Conservation (phyloP, 2,888 invertebrate species). For the Boloria selene region DNA sequence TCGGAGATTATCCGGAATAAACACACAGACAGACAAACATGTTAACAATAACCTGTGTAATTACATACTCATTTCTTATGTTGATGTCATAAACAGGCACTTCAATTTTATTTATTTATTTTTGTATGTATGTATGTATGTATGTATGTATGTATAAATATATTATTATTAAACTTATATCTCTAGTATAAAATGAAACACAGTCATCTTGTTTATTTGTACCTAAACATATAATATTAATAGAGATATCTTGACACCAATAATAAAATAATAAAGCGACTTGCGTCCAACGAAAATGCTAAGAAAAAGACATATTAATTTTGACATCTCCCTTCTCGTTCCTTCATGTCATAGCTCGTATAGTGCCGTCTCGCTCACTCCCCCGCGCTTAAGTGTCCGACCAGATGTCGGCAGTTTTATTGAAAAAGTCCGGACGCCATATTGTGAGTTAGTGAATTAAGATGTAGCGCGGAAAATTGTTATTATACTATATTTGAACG, state of each 20-base stretch:
- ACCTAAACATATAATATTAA: constrained; percentile 40
- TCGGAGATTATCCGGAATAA: too few species aligned
- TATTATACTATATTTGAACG: constrained; percentile 40
- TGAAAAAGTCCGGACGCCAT: constrained; percentile 78
- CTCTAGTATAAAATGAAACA: too few species aligned
- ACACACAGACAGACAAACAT: too few species aligned
- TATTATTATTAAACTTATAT: too few species aligned
- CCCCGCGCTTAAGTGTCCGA: constrained; percentile 74
- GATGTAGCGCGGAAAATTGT: constrained; percentile 66
- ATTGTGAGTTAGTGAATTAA: constrained; percentile 78
- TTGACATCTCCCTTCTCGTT: constrained; percentile 56
- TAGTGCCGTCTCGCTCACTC: constrained; percentile 57
- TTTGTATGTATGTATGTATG: too few species aligned
- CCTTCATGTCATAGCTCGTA: constrained; percentile 38
- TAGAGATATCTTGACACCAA: constrained; percentile 65
- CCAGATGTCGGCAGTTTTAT: constrained; percentile 79
- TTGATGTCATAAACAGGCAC: too few species aligned
- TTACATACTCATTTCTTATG: too few species aligned
- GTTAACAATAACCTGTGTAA: too few species aligned
- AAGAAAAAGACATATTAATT: constrained; percentile 82
- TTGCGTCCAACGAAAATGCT: constrained; percentile 62
- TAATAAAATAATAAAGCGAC: constrained; percentile 74
- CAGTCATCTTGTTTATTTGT: constrained; percentile 3
- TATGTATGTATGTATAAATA: too few species aligned
- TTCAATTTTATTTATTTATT: too few species aligned